Evolutionary conservation across 1,140 invertebrate species (phyloP).

Genomic region (Drosophila azteca): DNA sequence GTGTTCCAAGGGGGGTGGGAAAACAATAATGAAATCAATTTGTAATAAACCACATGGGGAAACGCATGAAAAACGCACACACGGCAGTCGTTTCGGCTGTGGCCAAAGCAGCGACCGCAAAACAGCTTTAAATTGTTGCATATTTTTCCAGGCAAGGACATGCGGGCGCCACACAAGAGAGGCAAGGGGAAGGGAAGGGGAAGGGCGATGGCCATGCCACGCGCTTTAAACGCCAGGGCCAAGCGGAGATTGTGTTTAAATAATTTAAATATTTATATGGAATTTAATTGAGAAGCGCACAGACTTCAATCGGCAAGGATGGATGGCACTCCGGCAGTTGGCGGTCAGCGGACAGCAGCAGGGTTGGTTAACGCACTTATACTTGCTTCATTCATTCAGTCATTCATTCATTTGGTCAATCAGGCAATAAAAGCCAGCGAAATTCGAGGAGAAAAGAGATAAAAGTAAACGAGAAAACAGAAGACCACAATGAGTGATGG

Average conservation of each 20-base stretch:
- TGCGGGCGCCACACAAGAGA: slow-evolving; percentile 21
- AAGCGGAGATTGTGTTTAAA: slow-evolving; percentile 51
- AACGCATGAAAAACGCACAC: slow-evolving; percentile 69
- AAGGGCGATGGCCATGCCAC: slow-evolving; percentile 22
- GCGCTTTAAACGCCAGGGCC: slow-evolving; percentile 27
- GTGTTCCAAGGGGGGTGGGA: slow-evolving; percentile 3
- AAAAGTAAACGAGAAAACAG: too few relatives aligned
- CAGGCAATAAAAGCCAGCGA: too few relatives aligned
- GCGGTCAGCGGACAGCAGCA: too few relatives aligned
- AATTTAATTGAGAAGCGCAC: slow-evolving; percentile 45
- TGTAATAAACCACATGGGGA: slow-evolving; percentile 79
- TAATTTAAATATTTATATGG: slow-evolving; percentile 50
- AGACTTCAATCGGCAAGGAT: slow-evolving; percentile 14
- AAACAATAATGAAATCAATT: slow-evolving; percentile 80
- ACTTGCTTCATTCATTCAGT: too few relatives aligned
- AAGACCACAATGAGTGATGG: too few relatives aligned
- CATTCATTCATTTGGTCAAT: too few relatives aligned
- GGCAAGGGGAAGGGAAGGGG: not conserved
- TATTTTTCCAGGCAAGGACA: slow-evolving; percentile 51
- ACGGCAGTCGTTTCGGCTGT: slow-evolving; percentile 37
- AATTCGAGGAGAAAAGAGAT: too few relatives aligned
- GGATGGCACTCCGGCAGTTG: too few relatives aligned
- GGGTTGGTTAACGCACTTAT: too few relatives aligned
- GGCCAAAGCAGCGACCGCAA: slow-evolving; percentile 62
- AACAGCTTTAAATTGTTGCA: slow-evolving; percentile 77